Evolutionary conservation across 2,888 invertebrate genomes (phyloP), one percentile per base, ranked within the genome.

Genomic region (Fragum sueziense): DNA sequence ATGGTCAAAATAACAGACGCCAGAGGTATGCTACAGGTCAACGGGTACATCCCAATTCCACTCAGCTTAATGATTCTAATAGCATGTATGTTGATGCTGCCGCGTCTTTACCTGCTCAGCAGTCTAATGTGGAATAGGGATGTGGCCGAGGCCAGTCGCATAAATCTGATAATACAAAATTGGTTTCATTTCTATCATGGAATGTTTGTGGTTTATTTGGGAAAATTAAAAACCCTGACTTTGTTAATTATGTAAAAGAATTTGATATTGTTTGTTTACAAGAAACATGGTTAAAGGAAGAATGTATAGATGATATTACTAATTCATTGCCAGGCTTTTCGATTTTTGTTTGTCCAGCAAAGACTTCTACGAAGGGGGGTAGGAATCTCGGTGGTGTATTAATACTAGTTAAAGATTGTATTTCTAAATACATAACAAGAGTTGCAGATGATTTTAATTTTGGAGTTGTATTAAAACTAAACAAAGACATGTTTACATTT

Each of bases 231-330:
- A n/a, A n/a, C n/a, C n/a, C n/a, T n/a, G n/a, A n/a, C n/a, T n/a
- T n/a, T n/a, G n/a, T n/a, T n/a, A n/a, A n/a, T n/a, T n/a, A n/a
- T n/a, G n/a, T n/a, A n/a, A n/a, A n/a, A n/a, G n/a, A n/a, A n/a
- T n/a, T n/a, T n/a, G n/a, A n/a, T n/a, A n/a, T n/a, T n/a, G 47
- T 57, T 57, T 25, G 57, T 57, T 27, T 57, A 4, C 57, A 57
- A 17, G 57, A 57, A n/a, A 57, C 57, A 57, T 57, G 57, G 57
- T 25, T 27, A 27, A 57, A 27, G 14, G 9, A 11, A 9, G 29
- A 25, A 3, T 22, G 7, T 29, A n/a, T 57, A 17, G 57, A 57
- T 33, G 57, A 57, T 11, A 3, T 57, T 11, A 11, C 4, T 22
- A 62, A 7, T 22, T 31, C 11, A 14, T 62, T 62, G 2, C 62